A percentile compares a stretch with the other conserved stretches of the same genome.
Conservation (phyloP, 1,140 invertebrate genomes). For the Dufourea novaeangliae region DNA sequence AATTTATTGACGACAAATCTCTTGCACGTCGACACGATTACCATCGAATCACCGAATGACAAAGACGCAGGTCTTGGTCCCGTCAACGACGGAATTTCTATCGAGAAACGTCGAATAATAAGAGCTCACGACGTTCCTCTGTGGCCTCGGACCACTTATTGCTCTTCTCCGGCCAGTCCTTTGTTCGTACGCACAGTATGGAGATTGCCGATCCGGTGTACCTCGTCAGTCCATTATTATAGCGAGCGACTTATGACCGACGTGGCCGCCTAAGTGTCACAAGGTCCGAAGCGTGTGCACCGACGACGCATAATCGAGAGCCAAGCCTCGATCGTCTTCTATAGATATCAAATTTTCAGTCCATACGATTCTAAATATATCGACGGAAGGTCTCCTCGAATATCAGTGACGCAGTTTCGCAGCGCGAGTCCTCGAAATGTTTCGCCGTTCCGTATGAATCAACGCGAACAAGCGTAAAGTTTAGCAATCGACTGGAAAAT, state of each 20-base stretch:
- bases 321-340: constrained; percentile 36
- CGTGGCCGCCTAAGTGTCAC: constrained; percentile 40
- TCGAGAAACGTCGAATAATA: constrained; percentile 20
- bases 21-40: background rate
- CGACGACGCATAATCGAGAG: constrained; percentile 32
- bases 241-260: constrained; percentile 44
- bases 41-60: background rate
- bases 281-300: constrained; percentile 33
- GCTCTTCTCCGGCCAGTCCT: constrained; percentile 27
- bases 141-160: constrained; percentile 48
- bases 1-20: background rate
- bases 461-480: too few relatives aligned
- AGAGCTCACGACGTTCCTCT: constrained; percentile 13
- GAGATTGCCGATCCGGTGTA: constrained; percentile 30
- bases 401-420: too few relatives aligned
- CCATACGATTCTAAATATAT: background rate
- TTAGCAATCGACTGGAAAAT: too few relatives aligned
- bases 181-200: constrained; percentile 48
- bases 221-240: constrained; percentile 39
- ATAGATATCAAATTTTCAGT: constrained; percentile 20
- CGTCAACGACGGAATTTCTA: constrained; percentile 4
- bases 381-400: background rate
- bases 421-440: too few relatives aligned
- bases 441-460: too few relatives aligned
- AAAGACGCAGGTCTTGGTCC: background rate